A percentile compares a stretch with the other conserved stretches of the same genome.
Conservation (phyloP, 2,113 vertebrate genomes). For the Ophthalmolycus amberensis region DNA sequence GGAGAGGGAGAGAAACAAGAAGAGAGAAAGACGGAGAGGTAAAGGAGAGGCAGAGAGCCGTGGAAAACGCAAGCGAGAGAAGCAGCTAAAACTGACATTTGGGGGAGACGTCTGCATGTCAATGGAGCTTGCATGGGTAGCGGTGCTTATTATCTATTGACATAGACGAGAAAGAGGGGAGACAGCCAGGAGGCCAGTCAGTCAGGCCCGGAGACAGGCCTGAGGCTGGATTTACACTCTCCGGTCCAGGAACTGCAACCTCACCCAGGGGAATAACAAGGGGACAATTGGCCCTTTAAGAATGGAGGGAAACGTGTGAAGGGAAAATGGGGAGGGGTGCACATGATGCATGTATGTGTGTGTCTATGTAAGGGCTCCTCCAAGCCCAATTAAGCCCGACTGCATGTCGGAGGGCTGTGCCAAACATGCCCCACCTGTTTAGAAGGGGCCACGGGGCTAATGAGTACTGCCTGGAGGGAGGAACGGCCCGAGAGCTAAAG, state of each 20-base stretch:
- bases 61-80: not conserved
- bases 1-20: conserved; percentile 1
- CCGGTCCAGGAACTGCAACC: conserved; percentile 42
- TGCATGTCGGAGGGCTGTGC: conserved; percentile 78
- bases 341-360: conserved; percentile 45
- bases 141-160: conserved; percentile 51
- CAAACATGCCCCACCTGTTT: conserved; percentile 84
- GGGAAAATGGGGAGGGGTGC: conserved; percentile 24
- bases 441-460: conserved; percentile 80
- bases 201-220: conserved; percentile 50
- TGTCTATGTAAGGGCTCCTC: conserved; percentile 60
- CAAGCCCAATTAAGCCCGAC: conserved; percentile 83
- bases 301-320: conserved; percentile 59
- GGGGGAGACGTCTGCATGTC: conserved; percentile 50
- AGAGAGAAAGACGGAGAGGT: conserved; percentile 10
- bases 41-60: not conserved
- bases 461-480: conserved; percentile 75
- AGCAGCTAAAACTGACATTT: conserved; percentile 41
- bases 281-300: conserved; percentile 71
- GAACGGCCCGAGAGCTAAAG: conserved; percentile 17
- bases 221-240: conserved; percentile 63
- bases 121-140: conserved; percentile 33
- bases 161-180: not conserved
- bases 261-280: conserved; percentile 64
- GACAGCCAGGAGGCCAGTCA: conserved; percentile 17